Base-by-base conservation (phyloP, 2,113 vertebrate species). In the Chloropsis cyanopogon region DNA sequence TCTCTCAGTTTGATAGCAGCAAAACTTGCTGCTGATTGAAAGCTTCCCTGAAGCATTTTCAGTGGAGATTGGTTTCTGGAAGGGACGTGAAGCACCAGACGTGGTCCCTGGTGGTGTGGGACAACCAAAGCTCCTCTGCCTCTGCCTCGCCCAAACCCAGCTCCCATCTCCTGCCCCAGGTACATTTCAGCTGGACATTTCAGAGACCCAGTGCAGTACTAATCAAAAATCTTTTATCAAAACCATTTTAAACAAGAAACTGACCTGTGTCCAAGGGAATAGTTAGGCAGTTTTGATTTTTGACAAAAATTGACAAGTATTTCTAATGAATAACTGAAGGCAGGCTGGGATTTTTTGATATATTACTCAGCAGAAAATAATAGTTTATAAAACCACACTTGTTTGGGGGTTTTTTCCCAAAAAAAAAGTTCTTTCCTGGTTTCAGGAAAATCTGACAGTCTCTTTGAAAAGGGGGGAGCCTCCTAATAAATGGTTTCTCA, bases 131-230 rank as follows among this genome's bases (percentile, higher is more conserved):
- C 26, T 17, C 26, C 1, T 0, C 53, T 82, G 33, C 44, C 44
- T 20, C 44, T 46, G 18, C 19, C 44, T 23, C 0, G 0, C 52
- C 46, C n/a, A 19, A 31, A 31, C 17, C 4, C 75, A 12, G 33
- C 31, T 35, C 65, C 12, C 3, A 75, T 52, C 47, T 77, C 33
- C 73, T 41, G 26, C 23, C 44, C 52, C 9, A 3, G n/a, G 3
- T 11, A 28, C 33, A 3, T 77, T 71, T 82, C 57, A 78, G 42
- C 33, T 33, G 77, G 33, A 53, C 39, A 2, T 73, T 82, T 47
- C 69, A 53, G 77, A 87, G 57, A 57, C 9, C 8, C 37, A 21
- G 24, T 9, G 31, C 73, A 82, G 24, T 44, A 23, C 18, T 69
- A 12, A 69, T 46, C 75, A 92, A 82, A 93, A 95, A 65, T 49